Conservation (phyloP, 2,797 vertebrate genomes). For the Clarias fuscus region DNA sequence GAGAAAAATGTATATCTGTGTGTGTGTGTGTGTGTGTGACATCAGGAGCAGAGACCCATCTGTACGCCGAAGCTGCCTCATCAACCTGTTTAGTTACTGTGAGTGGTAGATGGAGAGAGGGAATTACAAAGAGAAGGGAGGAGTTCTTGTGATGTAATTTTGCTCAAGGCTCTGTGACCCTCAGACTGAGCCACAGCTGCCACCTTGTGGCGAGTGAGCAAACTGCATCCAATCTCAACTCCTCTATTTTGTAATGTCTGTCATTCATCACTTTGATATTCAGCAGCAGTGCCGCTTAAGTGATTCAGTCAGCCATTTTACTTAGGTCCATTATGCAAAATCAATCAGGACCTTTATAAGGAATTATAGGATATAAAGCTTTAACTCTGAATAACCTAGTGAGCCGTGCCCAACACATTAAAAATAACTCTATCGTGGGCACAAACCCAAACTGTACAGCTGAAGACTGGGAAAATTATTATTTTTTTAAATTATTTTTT, state of each 20-base stretch:
- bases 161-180: slow-evolving; percentile 54
- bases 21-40: slow-evolving; percentile 54
- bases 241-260: background rate
- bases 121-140: slow-evolving; percentile 39
- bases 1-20: background rate
- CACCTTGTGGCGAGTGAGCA: slow-evolving; percentile 57
- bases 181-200: slow-evolving; percentile 35
- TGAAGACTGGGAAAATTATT: too few relatives aligned
- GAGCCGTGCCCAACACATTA: too few relatives aligned
- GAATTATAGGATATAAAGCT: background rate
- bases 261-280: background rate
- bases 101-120: background rate
- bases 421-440: too few relatives aligned
- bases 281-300: background rate
- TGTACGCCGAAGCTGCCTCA: slow-evolving; percentile 52
- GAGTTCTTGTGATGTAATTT: slow-evolving; percentile 69
- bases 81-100: slow-evolving; percentile 15
- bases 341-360: background rate
- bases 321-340: background rate
- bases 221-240: background rate
- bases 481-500: too few relatives aligned
- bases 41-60: slow-evolving; percentile 55
- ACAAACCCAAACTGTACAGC: too few relatives aligned
- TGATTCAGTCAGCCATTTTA: background rate
- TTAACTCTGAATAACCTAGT: background rate